phyloP scores from a whole-genome alignment of 2,888 invertebrate species.

The Dynastes maya region DNA sequence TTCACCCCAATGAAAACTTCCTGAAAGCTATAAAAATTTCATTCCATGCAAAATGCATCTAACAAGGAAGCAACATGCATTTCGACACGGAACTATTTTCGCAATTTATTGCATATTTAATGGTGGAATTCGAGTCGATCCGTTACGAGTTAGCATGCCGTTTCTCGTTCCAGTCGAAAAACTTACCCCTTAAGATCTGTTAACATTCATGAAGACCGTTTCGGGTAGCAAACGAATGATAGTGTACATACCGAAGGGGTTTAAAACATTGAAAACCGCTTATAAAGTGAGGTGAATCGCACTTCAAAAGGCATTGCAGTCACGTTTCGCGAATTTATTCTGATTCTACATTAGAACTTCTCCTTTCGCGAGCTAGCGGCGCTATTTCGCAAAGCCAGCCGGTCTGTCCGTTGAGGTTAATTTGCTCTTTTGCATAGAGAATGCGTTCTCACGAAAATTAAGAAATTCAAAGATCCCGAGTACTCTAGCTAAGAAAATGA shows the following conservation, averaged over 20 bases:
- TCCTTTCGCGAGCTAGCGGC: neutral
- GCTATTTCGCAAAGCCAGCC: neutral
- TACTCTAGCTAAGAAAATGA: neutral
- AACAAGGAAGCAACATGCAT: constrained; percentile 24
- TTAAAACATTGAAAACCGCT: constrained; percentile 44
- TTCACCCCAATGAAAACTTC: neutral
- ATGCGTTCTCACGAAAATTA: constrained; percentile 12
- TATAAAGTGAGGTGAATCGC: constrained; percentile 18
- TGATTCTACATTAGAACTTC: neutral
- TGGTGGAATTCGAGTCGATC: constrained; percentile 11
- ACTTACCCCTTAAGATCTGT: constrained; percentile 22
- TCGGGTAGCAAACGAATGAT: neutral
- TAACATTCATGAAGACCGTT: constrained; percentile 39
- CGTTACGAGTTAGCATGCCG: constrained; percentile 11
- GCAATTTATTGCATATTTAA: constrained; percentile 41
- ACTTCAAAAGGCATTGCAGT: constrained; percentile 32
- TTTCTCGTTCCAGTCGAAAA: constrained; percentile 11
- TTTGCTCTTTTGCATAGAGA: constrained; percentile 21
- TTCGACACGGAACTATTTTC: constrained; percentile 22
- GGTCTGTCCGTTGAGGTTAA: constrained; percentile 1
- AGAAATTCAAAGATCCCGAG: neutral
- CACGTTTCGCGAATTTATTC: constrained; percentile 37
- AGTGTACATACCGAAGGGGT: constrained; percentile 30
- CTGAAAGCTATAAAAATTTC: neutral
- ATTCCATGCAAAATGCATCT: constrained; percentile 26